Conservation (phyloP, 1,140 invertebrate genomes). For the Pararge aegeria region DNA sequence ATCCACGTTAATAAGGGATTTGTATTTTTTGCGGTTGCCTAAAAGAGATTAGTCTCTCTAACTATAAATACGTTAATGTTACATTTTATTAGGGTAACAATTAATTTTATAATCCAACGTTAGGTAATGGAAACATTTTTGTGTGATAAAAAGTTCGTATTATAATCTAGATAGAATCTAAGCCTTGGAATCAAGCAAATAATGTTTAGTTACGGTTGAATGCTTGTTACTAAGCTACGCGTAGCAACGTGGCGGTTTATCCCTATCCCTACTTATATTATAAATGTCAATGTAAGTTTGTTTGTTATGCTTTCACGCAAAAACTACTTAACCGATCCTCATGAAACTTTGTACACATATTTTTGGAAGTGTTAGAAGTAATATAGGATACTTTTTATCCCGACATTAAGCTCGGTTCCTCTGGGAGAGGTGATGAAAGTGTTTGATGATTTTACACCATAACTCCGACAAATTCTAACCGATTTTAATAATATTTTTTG, state of each 20-base stretch:
- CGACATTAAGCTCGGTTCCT: too few species aligned
- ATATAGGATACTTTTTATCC: too few species aligned
- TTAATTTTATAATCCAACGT: background rate
- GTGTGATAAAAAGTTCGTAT: background rate
- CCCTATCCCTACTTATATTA: too few species aligned
- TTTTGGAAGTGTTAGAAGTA: too few species aligned
- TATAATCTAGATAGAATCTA: background rate
- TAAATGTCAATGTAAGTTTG: too few species aligned
- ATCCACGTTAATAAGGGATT: slow-evolving; percentile 57
- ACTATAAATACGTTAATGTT: slow-evolving; percentile 21
- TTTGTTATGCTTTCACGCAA: too few species aligned
- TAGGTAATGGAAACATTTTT: background rate
- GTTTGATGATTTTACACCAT: too few species aligned
- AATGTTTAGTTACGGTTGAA: background rate
- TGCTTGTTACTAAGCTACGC: background rate
- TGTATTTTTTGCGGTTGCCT: slow-evolving; percentile 57
- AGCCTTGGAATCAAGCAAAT: background rate
- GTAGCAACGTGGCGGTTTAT: background rate
- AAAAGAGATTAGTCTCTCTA: slow-evolving; percentile 59
- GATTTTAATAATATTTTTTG: too few species aligned
- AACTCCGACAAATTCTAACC: too few species aligned
- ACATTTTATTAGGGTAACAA: background rate
- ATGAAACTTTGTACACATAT: too few species aligned
- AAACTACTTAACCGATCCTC: too few species aligned
- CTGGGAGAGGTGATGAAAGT: too few species aligned